A percentile compares a stretch with the other conserved stretches of the same genome.
phyloP scores from a whole-genome alignment of 2,888 invertebrate species.

The Exephanes ischioxanthus region DNA sequence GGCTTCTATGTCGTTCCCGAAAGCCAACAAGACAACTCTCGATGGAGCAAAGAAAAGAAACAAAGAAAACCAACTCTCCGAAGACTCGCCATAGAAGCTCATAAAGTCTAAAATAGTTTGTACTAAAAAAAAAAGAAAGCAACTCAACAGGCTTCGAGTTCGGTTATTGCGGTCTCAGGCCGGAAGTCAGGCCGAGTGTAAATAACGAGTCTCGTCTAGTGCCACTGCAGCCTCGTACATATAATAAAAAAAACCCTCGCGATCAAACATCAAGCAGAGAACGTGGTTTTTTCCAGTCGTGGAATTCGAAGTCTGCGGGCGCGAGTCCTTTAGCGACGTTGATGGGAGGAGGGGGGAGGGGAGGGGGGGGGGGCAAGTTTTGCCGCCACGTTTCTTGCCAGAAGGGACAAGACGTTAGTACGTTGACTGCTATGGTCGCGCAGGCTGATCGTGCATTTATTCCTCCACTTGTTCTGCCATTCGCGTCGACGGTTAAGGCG shows the following conservation, averaged over 20 bases:
- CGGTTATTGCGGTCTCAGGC: background rate
- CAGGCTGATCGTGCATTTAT: constrained; percentile 54
- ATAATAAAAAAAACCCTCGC: background rate
- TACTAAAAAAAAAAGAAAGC: background rate
- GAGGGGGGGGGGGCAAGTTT: background rate
- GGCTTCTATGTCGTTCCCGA: constrained; percentile 31
- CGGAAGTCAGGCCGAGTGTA: background rate
- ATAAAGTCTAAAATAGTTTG: background rate
- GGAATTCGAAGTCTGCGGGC: constrained; percentile 7
- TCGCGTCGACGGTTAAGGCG: constrained; percentile 26
- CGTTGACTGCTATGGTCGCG: constrained; percentile 22
- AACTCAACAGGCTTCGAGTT: background rate
- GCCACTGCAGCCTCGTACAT: background rate
- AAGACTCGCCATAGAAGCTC: background rate
- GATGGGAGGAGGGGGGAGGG: background rate
- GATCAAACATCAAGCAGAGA: background rate
- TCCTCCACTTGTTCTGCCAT: constrained; percentile 57
- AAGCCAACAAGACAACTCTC: constrained; percentile 43
- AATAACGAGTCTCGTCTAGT: background rate
- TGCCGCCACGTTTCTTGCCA: constrained; percentile 2
- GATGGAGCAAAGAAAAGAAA: background rate
- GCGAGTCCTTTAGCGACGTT: constrained; percentile 1
- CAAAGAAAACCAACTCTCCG: background rate
- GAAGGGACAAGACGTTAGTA: background rate
- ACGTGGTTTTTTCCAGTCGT: background rate